Evolutionary conservation across 2,113 vertebrate species (phyloP), one percentile per base, ranked within the genome.

Genomic region (Gallinago jamesoni): DNA sequence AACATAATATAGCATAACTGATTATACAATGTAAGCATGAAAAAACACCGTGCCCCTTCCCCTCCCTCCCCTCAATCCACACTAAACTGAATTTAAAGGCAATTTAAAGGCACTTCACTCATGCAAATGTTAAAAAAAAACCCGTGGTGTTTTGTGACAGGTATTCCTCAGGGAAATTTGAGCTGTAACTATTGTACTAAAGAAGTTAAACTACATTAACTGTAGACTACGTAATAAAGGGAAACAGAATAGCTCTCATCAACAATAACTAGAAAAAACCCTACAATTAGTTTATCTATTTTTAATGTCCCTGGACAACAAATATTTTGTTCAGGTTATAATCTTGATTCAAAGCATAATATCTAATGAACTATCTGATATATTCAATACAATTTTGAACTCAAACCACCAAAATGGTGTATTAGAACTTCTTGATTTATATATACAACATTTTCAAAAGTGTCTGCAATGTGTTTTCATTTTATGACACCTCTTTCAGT

Each of bases 271-370:
- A 67, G 23, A 21, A 77, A 33, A 81, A 83, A 27, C 1, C 0
- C 0, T 60, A 10, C 8, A 35, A 9, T 3, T 52, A 45, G 1
- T 31, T 4, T 33, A 33, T 17, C 14, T 75, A 31, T 67, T 76
- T 82, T 72, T 80, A 4, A 45, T 4, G 2, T n/a, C 19, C 4
- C 4, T 68, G n/a, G 3, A 4, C 8, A 75, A 52, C 39, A 63
- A 82, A 16, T 78, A 41, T 37, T 76, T 76, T 83, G 4, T 64
- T 72, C 35, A 43, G 27, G 7, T 25, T 21, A 27, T 35, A 70
- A 70, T 63, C 9, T 63, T 75, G 9, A n/a, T 59, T 75, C 13
- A 72, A 79, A 82, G 4, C 23, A 14, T 63, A 76, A 17, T 72
- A 75, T 85, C 78, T 82, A 86, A 64, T 20, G 16, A 82, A 41